These are phyloP conservation scores for Metallyticus violacea DNA, from an alignment of 2,888 invertebrate genomes.

Conservation along the genomic window DNA sequence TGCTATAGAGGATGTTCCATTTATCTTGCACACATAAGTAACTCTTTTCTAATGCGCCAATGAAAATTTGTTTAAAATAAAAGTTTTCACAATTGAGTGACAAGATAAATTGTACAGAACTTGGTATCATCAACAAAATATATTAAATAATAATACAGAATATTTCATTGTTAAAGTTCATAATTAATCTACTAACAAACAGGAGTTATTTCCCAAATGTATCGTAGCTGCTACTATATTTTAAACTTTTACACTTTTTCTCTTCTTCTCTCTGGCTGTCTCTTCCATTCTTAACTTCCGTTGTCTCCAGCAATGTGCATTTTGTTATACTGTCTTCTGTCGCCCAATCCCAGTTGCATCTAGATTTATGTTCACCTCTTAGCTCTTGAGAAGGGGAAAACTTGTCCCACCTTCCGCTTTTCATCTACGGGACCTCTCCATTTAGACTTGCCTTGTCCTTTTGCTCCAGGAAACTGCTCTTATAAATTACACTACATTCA, in stretches of 20 bases:
- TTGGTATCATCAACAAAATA: too few species aligned
- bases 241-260: not conserved
- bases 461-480: not conserved
- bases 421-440: not conserved
- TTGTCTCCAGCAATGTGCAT: not conserved
- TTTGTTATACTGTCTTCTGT: not conserved
- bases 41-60: too few species aligned
- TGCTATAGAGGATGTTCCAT: too few species aligned
- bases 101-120: too few species aligned
- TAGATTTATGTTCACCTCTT: not conserved
- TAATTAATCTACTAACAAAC: not conserved
- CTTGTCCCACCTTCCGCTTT: not conserved
- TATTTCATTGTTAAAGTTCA: not conserved
- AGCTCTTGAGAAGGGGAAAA: not conserved
- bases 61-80: too few species aligned
- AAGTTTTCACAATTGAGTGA: too few species aligned
- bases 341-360: not conserved
- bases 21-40: too few species aligned
- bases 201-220: not conserved
- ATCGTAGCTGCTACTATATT: not conserved
- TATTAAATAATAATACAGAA: too few species aligned
- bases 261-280: not conserved
- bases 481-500: not conserved
- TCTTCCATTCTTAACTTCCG: not conserved
- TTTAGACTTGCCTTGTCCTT: not conserved